A percentile compares a stretch with the other conserved stretches of the same genome.
Conservation (phyloP, 2,888 invertebrate genomes). For the Aphodius granarius region DNA sequence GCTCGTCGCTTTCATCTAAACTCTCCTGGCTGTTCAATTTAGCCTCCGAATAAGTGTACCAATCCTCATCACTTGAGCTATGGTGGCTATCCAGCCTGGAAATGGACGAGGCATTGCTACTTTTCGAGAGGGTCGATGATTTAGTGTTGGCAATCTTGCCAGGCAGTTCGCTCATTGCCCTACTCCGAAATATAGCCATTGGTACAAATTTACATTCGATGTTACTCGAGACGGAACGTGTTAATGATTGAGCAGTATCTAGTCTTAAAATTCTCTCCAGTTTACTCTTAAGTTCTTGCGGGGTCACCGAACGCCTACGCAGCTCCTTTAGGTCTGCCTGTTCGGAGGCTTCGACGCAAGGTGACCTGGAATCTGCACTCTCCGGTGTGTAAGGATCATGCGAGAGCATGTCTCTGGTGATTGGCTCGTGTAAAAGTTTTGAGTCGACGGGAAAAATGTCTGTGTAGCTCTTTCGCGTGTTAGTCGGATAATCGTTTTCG, state of each 20-base stretch:
- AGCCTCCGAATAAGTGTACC: slow-evolving; percentile 50
- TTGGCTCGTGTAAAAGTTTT: slow-evolving; percentile 58
- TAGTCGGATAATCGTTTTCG: slow-evolving; percentile 44
- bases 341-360: slow-evolving; percentile 58
- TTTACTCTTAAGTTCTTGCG: slow-evolving; percentile 64
- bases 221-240: slow-evolving; percentile 42
- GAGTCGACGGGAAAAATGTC: slow-evolving; percentile 45
- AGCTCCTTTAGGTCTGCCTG: slow-evolving; percentile 45
- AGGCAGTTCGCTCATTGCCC: slow-evolving; percentile 47
- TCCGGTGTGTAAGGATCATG: slow-evolving; percentile 83
- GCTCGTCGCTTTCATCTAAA: slow-evolving; percentile 22
- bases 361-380: slow-evolving; percentile 76
- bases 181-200: slow-evolving; percentile 33
- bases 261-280: slow-evolving; percentile 56
- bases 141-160: slow-evolving; percentile 34
- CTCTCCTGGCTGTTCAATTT: slow-evolving; percentile 22
- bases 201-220: slow-evolving; percentile 23
- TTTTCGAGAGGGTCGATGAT: slow-evolving; percentile 39
- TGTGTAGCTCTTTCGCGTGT: slow-evolving; percentile 42
- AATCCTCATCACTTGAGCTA: slow-evolving; percentile 55
- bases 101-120: slow-evolving; percentile 39
- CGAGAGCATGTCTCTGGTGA: slow-evolving; percentile 53
- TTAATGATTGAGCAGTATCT: slow-evolving; percentile 37
- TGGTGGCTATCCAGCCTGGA: slow-evolving; percentile 52
- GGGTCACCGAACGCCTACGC: slow-evolving; percentile 57